Evolutionary conservation across 2,797 vertebrate species (phyloP).

Genomic region (Leptoclinus maculatus): DNA sequence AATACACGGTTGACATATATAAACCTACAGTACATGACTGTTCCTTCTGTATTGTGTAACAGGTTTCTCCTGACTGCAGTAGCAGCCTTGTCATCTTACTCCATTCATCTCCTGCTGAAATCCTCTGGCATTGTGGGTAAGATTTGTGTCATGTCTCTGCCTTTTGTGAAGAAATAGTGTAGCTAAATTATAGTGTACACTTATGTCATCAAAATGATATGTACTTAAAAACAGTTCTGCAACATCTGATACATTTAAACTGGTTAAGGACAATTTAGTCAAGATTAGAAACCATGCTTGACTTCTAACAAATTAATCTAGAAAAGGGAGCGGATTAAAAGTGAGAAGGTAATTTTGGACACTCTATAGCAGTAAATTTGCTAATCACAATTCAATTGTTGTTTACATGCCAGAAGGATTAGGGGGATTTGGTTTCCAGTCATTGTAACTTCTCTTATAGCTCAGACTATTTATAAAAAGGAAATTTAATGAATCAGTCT

Average conservation of each 20-base stretch:
- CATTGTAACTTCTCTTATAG: background rate
- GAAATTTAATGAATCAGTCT: background rate
- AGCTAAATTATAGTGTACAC: background rate
- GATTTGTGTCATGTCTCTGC: conserved; percentile 10
- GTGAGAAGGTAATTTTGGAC: background rate
- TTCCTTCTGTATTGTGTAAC: conserved; percentile 32
- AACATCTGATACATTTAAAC: background rate
- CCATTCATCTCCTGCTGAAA: conserved; percentile 96
- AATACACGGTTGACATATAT: background rate
- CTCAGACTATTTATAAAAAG: background rate
- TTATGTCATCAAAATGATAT: background rate
- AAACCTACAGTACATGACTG: background rate
- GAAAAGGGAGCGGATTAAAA: background rate
- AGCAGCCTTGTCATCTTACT: conserved; percentile 93
- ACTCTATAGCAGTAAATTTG: no score
- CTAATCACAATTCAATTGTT: no score
- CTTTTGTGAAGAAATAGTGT: conserved; percentile 6
- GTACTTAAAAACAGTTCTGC: background rate
- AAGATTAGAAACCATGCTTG: background rate
- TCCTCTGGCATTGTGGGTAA: conserved; percentile 96
- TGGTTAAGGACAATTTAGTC: background rate
- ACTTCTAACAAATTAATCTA: background rate
- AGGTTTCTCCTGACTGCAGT: conserved; percentile 94
- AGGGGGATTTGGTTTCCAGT: conserved; percentile 5
- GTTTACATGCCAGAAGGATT: no score